Evolutionary conservation across 2,888 invertebrate species (phyloP).

Genomic region (Oxystoma pomonae): DNA sequence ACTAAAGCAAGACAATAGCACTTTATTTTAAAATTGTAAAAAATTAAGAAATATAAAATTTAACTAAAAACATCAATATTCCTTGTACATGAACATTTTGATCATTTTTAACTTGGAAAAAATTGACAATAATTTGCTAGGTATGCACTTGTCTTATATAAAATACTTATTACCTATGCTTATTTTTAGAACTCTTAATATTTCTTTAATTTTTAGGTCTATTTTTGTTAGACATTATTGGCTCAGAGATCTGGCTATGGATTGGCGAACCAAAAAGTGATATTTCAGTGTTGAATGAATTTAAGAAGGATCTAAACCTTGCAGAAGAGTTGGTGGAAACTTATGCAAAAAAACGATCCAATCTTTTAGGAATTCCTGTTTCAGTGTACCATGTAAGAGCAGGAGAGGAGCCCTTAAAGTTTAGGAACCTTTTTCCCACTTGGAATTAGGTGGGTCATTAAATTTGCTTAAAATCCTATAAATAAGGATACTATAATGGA

Average conservation of each 20-base stretch:
- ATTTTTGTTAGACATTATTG: background rate
- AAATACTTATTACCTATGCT: too few species aligned
- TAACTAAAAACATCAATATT: background rate
- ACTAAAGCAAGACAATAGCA: too few species aligned
- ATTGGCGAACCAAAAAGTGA: background rate
- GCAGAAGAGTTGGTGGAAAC: background rate
- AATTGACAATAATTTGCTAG: too few species aligned
- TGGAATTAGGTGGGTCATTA: too few species aligned
- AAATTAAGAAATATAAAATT: background rate
- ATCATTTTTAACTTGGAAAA: too few species aligned
- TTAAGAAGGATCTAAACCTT: background rate
- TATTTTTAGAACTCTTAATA: too few species aligned
- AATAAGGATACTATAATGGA: too few species aligned
- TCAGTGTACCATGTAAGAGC: background rate
- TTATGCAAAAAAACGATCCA: background rate
- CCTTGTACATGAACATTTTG: too few species aligned
- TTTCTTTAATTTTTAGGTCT: background rate
- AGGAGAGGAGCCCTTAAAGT: background rate
- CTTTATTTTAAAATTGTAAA: slow-evolving; percentile 31
- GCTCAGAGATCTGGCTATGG: background rate
- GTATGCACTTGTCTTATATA: too few species aligned
- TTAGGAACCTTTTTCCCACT: background rate
- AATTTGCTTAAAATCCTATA: too few species aligned
- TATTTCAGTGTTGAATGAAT: background rate
- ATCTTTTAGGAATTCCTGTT: background rate